A percentile compares a stretch with the other conserved stretches of the same genome.
phyloP scores from a whole-genome alignment of 2,797 vertebrate species.

The Diglossa cyanea region DNA sequence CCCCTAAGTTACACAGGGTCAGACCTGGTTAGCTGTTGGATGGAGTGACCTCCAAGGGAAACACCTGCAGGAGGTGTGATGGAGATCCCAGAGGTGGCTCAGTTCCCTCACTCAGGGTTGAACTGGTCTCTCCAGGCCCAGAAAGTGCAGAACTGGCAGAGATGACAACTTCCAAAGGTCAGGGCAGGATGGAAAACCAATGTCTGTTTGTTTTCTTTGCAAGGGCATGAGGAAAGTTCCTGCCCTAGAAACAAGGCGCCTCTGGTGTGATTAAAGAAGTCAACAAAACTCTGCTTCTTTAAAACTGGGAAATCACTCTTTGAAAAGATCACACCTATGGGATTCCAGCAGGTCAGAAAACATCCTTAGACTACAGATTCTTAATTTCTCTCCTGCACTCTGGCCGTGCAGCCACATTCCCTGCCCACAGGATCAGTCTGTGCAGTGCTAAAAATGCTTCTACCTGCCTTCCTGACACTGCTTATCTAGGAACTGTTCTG shows the following conservation, averaged over 20 bases:
- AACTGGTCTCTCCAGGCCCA: not conserved
- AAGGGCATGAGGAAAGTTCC: not conserved
- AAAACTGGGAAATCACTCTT: not conserved
- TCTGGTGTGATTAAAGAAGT: not conserved
- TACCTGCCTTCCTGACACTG: not conserved
- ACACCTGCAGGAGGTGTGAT: not conserved
- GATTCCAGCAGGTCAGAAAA: not conserved
- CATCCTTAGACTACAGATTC: not conserved
- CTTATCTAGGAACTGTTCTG: not conserved
- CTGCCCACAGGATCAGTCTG: not conserved
- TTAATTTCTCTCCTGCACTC: not conserved
- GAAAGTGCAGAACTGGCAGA: not conserved
- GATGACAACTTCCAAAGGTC: constrained; percentile 5
- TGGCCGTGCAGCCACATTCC: no score
- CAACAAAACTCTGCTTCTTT: not conserved
- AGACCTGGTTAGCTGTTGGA: not conserved
- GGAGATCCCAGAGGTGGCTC: not conserved
- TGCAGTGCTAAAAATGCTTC: not conserved
- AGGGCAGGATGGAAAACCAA: not conserved
- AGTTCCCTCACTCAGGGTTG: not conserved
- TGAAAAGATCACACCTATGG: not conserved
- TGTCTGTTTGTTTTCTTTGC: not conserved
- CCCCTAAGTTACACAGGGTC: not conserved
- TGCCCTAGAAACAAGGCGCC: not conserved
- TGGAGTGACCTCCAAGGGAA: constrained; percentile 23